phyloP scores from a whole-genome alignment of 1,140 invertebrate species.

The Nymphalis io region DNA sequence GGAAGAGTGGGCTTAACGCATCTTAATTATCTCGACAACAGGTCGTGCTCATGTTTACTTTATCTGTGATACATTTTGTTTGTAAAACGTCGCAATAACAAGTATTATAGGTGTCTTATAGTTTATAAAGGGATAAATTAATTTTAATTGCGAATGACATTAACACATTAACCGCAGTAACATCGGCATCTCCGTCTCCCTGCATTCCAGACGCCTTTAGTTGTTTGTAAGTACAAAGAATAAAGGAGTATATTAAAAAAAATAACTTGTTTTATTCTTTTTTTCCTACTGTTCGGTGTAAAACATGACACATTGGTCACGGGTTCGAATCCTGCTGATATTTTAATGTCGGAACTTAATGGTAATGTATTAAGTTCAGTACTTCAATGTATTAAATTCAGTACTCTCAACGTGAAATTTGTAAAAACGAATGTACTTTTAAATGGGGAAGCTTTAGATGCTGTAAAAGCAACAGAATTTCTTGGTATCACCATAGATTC shows the following conservation, averaged over 20 bases:
- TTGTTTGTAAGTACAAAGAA: conserved; percentile 71
- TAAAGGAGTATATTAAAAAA: conserved; percentile 71
- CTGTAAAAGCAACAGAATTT: no score
- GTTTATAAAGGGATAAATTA: conserved; percentile 32
- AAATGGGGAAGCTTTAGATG: no score
- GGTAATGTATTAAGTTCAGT: no score
- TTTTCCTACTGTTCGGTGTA: background rate
- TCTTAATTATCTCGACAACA: background rate
- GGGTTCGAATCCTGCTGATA: no score
- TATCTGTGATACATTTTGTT: conserved; percentile 77
- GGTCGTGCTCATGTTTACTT: conserved; percentile 56
- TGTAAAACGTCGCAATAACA: conserved; percentile 70
- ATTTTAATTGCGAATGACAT: conserved; percentile 38
- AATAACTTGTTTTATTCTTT: conserved; percentile 42
- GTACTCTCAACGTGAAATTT: no score
- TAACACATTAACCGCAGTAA: conserved; percentile 52
- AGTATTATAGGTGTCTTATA: conserved; percentile 61
- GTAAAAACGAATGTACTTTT: no score
- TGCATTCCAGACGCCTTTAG: conserved; percentile 67
- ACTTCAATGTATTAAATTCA: no score
- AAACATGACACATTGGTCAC: no score
- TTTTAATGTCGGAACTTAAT: no score
- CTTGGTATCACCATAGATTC: no score
- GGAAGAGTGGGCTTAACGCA: background rate
- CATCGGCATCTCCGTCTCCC: conserved; percentile 62